Percentiles rank a stretch among this genome's conserved stretches.
Evolutionary conservation across 1,140 invertebrate genomes (phyloP).

Genomic region (Lepidostoma basale): DNA sequence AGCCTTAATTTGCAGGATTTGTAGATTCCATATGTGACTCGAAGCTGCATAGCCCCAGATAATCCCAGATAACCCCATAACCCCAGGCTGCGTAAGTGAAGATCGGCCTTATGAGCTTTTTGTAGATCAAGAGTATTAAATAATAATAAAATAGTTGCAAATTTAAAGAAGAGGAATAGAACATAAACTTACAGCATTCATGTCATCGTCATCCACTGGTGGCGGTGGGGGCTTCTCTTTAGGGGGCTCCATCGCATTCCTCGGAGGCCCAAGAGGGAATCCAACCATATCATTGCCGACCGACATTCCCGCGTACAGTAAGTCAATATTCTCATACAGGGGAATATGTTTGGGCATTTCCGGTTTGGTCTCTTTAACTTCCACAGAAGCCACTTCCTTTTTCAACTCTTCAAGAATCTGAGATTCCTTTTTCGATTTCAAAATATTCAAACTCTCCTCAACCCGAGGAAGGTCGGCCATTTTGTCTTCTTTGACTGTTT

Average conservation of each 20-base stretch:
- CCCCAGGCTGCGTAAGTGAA: too few species aligned
- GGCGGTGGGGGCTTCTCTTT: constrained; percentile 88
- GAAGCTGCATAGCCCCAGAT: too few species aligned
- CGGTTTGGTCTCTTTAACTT: constrained; percentile 3
- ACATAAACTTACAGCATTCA: constrained; percentile 34
- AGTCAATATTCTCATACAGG: constrained; percentile 65
- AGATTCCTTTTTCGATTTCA: constrained; percentile 14
- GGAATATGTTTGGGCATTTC: constrained; percentile 49
- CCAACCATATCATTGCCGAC: constrained; percentile 39
- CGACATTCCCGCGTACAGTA: constrained; percentile 53
- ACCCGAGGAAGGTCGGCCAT: neutral
- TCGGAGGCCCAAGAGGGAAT: constrained; percentile 60
- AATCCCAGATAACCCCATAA: too few species aligned
- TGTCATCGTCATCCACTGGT: constrained; percentile 64
- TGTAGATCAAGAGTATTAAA: too few species aligned
- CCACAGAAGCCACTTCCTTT: too few species aligned
- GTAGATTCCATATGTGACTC: too few species aligned
- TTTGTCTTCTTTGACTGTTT: constrained; percentile 25
- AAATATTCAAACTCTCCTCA: constrained; percentile 17
- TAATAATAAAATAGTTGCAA: constrained; percentile 15
- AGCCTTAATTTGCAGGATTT: too few species aligned
- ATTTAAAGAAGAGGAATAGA: constrained; percentile 8
- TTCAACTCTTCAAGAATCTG: too few species aligned
- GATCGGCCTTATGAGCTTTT: too few species aligned
- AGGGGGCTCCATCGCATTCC: constrained; percentile 74